Evolutionary conservation across 1,140 invertebrate genomes (phyloP).

Genomic region (Triops cancriformis): DNA sequence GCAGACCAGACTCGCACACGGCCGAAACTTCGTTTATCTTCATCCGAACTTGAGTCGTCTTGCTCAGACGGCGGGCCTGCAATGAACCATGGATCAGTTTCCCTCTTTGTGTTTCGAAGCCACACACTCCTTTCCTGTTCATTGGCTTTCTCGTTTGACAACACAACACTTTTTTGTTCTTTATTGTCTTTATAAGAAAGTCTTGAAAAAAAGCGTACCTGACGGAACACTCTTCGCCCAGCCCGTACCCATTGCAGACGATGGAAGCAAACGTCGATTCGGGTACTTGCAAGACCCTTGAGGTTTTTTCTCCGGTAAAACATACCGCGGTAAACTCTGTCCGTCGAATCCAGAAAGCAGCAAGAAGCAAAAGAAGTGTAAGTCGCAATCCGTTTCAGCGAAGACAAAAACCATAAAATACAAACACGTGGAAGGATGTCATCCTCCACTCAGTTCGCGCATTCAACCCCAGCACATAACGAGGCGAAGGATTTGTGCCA

Average conservation of each 20-base stretch:
- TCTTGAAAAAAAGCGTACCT: neutral
- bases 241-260: constrained; percentile 19
- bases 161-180: too few relatives aligned
- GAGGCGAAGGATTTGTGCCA: neutral
- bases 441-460: neutral
- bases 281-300: constrained; percentile 25
- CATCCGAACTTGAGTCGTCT: constrained; percentile 6
- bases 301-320: constrained; percentile 52
- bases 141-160: too few relatives aligned
- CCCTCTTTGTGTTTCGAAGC: neutral
- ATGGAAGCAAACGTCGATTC: constrained; percentile 27
- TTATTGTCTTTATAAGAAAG: too few relatives aligned
- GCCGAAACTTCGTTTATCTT: constrained; percentile 6
- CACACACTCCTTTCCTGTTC: neutral
- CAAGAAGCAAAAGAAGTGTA: neutral
- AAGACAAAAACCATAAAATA: neutral
- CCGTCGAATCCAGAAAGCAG: neutral
- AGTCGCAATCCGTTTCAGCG: neutral
- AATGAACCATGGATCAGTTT: neutral
- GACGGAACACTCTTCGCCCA: constrained; percentile 17
- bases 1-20: neutral
- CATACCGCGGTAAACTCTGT: constrained; percentile 61
- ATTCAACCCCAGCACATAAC: neutral
- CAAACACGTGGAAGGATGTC: neutral
- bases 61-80: neutral